A percentile compares a stretch with the other conserved stretches of the same genome.
These are phyloP conservation scores for Chlamydotis undulata DNA, from an alignment of 2,113 vertebrate species.

Conservation along the genomic window DNA sequence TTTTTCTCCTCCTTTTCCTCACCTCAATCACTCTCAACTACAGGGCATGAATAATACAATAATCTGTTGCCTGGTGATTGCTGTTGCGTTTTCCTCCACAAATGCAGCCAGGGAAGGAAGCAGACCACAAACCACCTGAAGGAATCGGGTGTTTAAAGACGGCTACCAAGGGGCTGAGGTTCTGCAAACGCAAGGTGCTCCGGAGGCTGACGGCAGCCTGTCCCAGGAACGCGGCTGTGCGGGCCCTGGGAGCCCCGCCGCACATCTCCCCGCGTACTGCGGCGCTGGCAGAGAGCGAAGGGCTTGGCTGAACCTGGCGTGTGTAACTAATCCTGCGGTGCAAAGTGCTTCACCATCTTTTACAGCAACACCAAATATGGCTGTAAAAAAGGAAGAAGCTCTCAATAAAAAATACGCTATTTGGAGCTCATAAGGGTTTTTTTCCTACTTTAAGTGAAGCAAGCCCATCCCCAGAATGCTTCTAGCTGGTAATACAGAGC, in stretches of 20 bases:
- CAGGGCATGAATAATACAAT: slow-evolving; percentile 49
- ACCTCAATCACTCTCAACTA: slow-evolving; percentile 19
- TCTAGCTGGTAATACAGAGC: not conserved
- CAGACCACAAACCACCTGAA: not conserved
- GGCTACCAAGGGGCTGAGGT: not conserved
- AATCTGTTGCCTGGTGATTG: slow-evolving; percentile 30
- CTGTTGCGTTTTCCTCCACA: slow-evolving; percentile 24
- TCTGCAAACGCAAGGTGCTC: not conserved
- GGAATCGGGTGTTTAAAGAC: not conserved
- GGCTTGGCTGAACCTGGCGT: not conserved
- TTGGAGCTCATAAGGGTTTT: not conserved
- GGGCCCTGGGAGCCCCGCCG: not conserved
- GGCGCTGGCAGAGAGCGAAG: not conserved
- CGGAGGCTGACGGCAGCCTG: not conserved
- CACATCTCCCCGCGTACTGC: rapidly evolving
- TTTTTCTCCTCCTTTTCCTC: not conserved
- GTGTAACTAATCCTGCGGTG: not conserved
- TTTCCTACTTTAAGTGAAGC: not conserved
- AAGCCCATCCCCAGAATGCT: not conserved
- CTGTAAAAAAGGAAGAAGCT: slow-evolving; percentile 1
- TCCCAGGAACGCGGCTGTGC: not conserved
- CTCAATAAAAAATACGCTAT: not conserved
- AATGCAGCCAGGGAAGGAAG: not conserved
- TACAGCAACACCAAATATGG: slow-evolving; percentile 18
- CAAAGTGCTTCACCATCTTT: not conserved